Base-by-base conservation (phyloP, 1,140 invertebrate species). In the Ylistrum balloti region DNA sequence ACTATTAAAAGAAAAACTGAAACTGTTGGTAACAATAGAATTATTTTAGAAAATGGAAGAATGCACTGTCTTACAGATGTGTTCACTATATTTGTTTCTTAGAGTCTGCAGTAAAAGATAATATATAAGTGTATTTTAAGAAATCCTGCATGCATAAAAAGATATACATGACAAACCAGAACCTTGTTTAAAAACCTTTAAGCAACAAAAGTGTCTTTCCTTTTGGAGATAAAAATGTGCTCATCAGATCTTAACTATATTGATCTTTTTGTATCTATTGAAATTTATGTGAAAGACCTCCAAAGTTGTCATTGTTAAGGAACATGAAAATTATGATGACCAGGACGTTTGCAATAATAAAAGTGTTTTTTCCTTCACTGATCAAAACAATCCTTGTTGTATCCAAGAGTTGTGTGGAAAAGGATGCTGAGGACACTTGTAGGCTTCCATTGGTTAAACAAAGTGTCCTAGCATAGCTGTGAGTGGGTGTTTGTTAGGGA, bases 331-430 rank as follows among this genome's bases (percentile, higher is more conserved):
- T 38, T 5, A 28, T 74, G 56, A 28, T 74, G n/a, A 74, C 56
- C 56, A 74, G 56, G 56, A 74, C 28, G 56, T 28, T 74, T 74
- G 56, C 56, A 74, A 74, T 74, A 74, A 74, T n/a, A 74, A 74
- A 74, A 74, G 56, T 74, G 56, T 74, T 28, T 1, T 3, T 74
- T 74, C 28, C 28, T 22, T 74, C 56, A 74, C 56, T 74, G 56
- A 74, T 74, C 56, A 74, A 74, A 74, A 74, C 56, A 74, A 74
- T 74, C 22, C 56, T 28, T 22, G n/a, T 28, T 74, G 22, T 74
- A 17, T 28, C n/a, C 5, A 28, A 28, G 22, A 9, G n/a, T 28
- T 28, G n/a, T 74, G 22, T 56, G 17, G 22, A 56, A 11, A 28
- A 74, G n/a, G n/a, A 5, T 74, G 56, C 56, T 74, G n/a, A 2